These are phyloP conservation scores for Macropis europaea DNA, from an alignment of 2,888 invertebrate genomes.

Conservation along the genomic window DNA sequence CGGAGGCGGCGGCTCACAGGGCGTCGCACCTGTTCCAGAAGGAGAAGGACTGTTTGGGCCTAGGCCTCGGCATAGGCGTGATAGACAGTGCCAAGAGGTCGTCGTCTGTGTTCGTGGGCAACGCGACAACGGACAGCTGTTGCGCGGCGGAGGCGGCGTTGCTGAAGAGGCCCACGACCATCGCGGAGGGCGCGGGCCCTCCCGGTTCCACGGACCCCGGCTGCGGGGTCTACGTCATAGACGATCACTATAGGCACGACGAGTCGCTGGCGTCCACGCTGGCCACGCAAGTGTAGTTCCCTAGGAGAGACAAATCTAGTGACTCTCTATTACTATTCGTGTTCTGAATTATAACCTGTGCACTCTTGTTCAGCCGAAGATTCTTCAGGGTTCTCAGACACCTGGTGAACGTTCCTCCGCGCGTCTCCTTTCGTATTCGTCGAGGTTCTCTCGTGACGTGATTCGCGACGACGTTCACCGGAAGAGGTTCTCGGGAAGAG, in stretches of 20 bases:
- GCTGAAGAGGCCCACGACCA: conserved; percentile 84
- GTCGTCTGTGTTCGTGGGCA: conserved; percentile 75
- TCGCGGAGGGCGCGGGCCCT: conserved; percentile 66
- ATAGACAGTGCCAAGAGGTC: conserved; percentile 80
- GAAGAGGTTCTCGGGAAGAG: too few relatives aligned
- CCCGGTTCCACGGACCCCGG: conserved; percentile 62
- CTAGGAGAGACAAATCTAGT: conserved; percentile 1
- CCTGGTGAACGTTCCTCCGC: background rate
- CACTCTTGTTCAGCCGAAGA: too few relatives aligned
- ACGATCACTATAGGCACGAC: conserved; percentile 88
- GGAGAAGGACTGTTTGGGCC: conserved; percentile 80
- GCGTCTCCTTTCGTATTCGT: background rate
- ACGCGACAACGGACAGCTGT: conserved; percentile 77
- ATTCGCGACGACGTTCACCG: too few relatives aligned
- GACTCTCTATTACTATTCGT: conserved; percentile 21
- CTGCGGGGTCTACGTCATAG: conserved; percentile 86
- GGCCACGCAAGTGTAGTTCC: conserved; percentile 89
- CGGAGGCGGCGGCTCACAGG: conserved; percentile 85
- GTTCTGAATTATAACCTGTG: too few relatives aligned
- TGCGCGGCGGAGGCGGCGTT: conserved; percentile 83
- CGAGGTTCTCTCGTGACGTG: too few relatives aligned
- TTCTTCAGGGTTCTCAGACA: too few relatives aligned
- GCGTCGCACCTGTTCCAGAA: conserved; percentile 82
- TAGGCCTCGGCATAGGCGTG: conserved; percentile 75
- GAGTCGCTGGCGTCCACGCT: conserved; percentile 81